Conservation (phyloP, 2,113 vertebrate species). For the Passer domesticus region DNA sequence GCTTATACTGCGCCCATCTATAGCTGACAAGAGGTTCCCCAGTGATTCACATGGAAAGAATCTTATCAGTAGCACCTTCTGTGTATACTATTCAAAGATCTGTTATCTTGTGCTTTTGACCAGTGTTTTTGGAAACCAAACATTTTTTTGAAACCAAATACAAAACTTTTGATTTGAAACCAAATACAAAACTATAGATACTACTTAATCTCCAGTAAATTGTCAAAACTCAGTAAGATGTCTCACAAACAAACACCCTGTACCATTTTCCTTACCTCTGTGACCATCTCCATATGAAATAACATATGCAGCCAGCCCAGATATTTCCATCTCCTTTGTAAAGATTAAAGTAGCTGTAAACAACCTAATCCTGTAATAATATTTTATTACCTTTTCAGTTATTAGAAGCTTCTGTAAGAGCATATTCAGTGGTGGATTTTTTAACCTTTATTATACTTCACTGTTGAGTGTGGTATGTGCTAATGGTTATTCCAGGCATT, state of each 20-base stretch:
- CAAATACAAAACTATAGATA: background rate
- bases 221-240: background rate
- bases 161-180: background rate
- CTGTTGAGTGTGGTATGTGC: background rate
- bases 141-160: background rate
- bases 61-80: background rate
- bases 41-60: background rate
- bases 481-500: background rate
- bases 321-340: background rate
- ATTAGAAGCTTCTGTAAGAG: background rate
- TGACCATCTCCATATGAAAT: background rate
- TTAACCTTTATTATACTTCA: background rate
- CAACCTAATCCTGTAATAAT: background rate
- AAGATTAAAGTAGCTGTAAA: background rate
- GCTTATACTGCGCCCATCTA: background rate
- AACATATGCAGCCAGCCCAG: rapidly evolving
- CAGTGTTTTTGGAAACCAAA: background rate
- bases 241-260: background rate
- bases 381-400: background rate
- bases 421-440: background rate
- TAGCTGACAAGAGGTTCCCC: background rate
- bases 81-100: background rate
- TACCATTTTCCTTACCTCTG: background rate
- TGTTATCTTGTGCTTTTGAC: background rate
- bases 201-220: background rate